Conservation (phyloP, 2,113 vertebrate species). For the Clarias macrocephalus region DNA sequence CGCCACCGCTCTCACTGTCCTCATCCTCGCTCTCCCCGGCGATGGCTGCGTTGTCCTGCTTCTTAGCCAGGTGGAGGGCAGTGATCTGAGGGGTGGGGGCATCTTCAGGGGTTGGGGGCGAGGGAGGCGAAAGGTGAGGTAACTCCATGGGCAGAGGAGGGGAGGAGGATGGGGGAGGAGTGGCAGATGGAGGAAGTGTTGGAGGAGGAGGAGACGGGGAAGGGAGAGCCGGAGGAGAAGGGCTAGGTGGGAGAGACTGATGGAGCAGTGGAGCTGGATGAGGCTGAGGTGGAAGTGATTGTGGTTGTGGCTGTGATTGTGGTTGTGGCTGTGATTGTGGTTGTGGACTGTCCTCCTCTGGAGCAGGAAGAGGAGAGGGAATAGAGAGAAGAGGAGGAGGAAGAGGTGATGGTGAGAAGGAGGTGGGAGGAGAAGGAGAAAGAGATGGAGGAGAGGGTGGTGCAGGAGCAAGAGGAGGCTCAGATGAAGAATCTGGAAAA, state of each 20-base stretch:
- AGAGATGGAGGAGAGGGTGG: slow-evolving; percentile 57
- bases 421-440: slow-evolving; percentile 57
- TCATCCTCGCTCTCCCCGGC: slow-evolving; percentile 86
- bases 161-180: slow-evolving; percentile 61
- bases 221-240: slow-evolving; percentile 52
- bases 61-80: slow-evolving; percentile 86
- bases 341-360: slow-evolving; percentile 46
- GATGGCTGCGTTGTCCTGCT: slow-evolving; percentile 82
- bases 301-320: slow-evolving; percentile 7
- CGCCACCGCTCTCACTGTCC: slow-evolving; percentile 82
- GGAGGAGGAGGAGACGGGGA: slow-evolving; percentile 58
- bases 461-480: slow-evolving; percentile 44
- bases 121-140: slow-evolving; percentile 57
- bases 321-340: slow-evolving; percentile 11
- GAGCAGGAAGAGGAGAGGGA: slow-evolving; percentile 45
- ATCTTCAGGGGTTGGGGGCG: slow-evolving; percentile 75
- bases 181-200: slow-evolving; percentile 60
- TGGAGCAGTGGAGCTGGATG: slow-evolving; percentile 48
- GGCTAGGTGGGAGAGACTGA: slow-evolving; percentile 59
- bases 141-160: slow-evolving; percentile 55
- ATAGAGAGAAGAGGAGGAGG: slow-evolving; percentile 57
- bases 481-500: slow-evolving; percentile 62
- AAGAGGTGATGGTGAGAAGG: slow-evolving; percentile 59
- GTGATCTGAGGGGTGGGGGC: slow-evolving; percentile 66
- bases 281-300: slow-evolving; percentile 15